These are phyloP conservation scores for Gobiocypris rarus DNA, from an alignment of 2,113 vertebrate species.

Conservation along the genomic window DNA sequence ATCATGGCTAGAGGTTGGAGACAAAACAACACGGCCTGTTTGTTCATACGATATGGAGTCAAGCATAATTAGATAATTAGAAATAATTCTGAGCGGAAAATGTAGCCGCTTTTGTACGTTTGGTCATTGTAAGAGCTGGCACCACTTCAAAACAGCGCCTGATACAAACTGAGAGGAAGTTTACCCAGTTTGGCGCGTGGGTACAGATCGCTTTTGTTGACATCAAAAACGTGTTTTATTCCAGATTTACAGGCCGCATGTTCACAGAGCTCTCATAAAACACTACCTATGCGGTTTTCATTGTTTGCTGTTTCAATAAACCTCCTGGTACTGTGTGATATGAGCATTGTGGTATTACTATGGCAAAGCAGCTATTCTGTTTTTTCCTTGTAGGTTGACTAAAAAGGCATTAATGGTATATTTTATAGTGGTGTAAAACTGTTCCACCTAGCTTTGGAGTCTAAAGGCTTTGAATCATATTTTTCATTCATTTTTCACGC, in stretches of 20 bases:
- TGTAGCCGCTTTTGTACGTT: not conserved
- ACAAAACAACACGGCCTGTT: not conserved
- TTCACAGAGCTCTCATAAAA: constrained; percentile 27
- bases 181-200: not conserved
- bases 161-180: constrained; percentile 17
- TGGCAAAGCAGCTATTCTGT: constrained; percentile 2
- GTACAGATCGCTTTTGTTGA: constrained; percentile 40
- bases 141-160: constrained; percentile 16
- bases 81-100: not conserved
- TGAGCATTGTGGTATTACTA: not conserved
- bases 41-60: not conserved
- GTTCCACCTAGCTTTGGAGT: not conserved
- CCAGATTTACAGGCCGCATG: constrained; percentile 19
- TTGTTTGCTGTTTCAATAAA: constrained; percentile 48
- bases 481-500: not conserved
- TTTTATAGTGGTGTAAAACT: not conserved
- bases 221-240: constrained; percentile 38
- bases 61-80: not conserved
- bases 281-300: constrained; percentile 41
- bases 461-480: not conserved
- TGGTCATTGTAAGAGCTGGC: constrained; percentile 15
- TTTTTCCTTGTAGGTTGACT: constrained; percentile 4
- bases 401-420: not conserved
- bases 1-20: not conserved
- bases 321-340: constrained; percentile 4